Base-by-base conservation (phyloP, 1,140 invertebrate genomes). In the Fopius arisanus region DNA sequence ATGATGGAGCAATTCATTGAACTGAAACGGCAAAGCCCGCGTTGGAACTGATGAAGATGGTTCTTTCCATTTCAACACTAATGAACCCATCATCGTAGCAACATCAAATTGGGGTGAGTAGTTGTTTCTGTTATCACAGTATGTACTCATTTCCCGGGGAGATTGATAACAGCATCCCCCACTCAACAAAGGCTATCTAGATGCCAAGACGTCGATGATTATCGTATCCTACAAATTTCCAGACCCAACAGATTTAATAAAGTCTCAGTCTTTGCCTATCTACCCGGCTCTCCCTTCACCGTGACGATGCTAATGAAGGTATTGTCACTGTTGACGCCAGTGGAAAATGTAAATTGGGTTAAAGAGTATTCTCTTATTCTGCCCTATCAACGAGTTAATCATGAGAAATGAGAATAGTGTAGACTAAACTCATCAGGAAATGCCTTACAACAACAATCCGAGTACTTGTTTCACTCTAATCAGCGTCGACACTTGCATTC, bases 401-500 rank as follows among this genome's bases (percentile, higher is more conserved):
- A 31, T 16, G 19, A 37, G 31, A 67, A 40, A 31, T 67, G 37
- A 37, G 31, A 19, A 40, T 14, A 41, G 12, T 67, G 31, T 14
- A 33, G 19, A 33, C 33, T 21, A 67, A 65, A 33, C 26, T 29
- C 62, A 31, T 67, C 66, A 67, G 66, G 66, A 68, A 68, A 43
- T 68, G 10, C 33, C 40, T 43, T 26, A 5, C 33, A 68, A 41
- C 66, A 68, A 68, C 33, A 68, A 59, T 59, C 54, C 23, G 23
- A 9, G 54, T 40, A 67, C 37, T 67, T 41, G 37, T 33, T 54
- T 70, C 14, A 40, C 51, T 70, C 29, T 70, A 70, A 70, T 70
- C 69, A 70, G 28, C 19, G 69, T 70, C 51, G 54, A 70, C 69
- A 70, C 26, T 70, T 70, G 69, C 48, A 70, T 63, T 70, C 69